Evolutionary conservation across 2,888 invertebrate species (phyloP).

Genomic region (Ophioninae sp.): DNA sequence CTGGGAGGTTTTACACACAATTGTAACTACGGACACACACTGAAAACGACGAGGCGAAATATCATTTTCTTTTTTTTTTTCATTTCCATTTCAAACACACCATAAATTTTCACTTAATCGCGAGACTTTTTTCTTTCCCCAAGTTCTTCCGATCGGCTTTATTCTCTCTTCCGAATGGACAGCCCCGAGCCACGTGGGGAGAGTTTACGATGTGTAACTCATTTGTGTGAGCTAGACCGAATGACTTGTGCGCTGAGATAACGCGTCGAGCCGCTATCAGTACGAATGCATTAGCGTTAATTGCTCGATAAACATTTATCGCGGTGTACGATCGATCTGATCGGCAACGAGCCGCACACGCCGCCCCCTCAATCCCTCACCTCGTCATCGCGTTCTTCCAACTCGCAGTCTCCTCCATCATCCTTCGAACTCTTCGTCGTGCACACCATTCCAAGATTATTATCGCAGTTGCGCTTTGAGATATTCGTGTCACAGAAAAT

Average conservation of each 20-base stretch:
- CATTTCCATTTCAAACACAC: background rate
- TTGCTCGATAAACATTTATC: slow-evolving; percentile 64
- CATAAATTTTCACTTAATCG: background rate
- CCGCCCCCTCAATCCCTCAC: slow-evolving; percentile 45
- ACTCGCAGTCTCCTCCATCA: slow-evolving; percentile 34
- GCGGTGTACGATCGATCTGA: slow-evolving; percentile 57
- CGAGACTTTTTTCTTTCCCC: background rate
- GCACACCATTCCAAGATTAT: slow-evolving; percentile 51
- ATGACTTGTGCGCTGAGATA: slow-evolving; percentile 54
- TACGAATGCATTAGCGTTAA: slow-evolving; percentile 64
- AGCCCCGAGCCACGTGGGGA: slow-evolving; percentile 16
- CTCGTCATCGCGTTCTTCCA: slow-evolving; percentile 26
- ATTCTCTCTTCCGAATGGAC: slow-evolving; percentile 1
- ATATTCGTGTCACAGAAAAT: slow-evolving; percentile 43
- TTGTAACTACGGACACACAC: background rate
- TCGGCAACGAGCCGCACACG: slow-evolving; percentile 50
- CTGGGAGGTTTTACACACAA: slow-evolving; percentile 3
- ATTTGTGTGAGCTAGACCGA: slow-evolving; percentile 41
- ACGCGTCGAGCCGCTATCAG: slow-evolving; percentile 51
- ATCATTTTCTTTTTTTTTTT: background rate
- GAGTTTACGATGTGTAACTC: slow-evolving; percentile 52
- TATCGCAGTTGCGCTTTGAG: slow-evolving; percentile 48
- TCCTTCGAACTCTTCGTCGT: slow-evolving; percentile 48
- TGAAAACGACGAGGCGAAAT: slow-evolving; percentile 1
- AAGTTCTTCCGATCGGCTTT: slow-evolving; percentile 30